Conservation (phyloP, 2,888 invertebrate species). For the Tetanocera ferruginea region DNA sequence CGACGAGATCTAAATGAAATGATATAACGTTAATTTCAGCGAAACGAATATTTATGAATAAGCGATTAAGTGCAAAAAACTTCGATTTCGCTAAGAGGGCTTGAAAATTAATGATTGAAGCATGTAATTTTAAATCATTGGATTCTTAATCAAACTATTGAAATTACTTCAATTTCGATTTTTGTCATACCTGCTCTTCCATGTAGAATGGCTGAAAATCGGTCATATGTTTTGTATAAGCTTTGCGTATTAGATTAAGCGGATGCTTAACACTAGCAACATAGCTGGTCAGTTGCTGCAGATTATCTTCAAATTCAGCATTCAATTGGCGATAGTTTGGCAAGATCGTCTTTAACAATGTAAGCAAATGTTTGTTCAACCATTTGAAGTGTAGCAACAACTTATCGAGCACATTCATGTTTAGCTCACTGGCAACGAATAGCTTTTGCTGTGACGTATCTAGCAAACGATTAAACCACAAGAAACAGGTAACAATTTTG, state of each 20-base stretch:
- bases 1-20: constrained; percentile 51
- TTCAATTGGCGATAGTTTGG: constrained; percentile 47
- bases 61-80: not conserved
- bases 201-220: constrained; percentile 63
- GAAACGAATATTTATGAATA: not conserved
- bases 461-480: constrained; percentile 66
- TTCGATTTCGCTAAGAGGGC: too few relatives aligned
- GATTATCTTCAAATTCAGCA: constrained; percentile 47
- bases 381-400: constrained; percentile 81
- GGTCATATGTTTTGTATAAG: constrained; percentile 62
- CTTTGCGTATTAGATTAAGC: constrained; percentile 59
- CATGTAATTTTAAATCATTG: too few relatives aligned
- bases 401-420: constrained; percentile 74
- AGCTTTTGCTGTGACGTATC: constrained; percentile 57
- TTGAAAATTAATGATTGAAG: too few relatives aligned
- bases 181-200: constrained; percentile 57
- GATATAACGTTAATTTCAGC: not conserved
- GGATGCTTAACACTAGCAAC: constrained; percentile 57
- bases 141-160: too few relatives aligned
- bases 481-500: constrained; percentile 55
- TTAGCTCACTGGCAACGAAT: constrained; percentile 64
- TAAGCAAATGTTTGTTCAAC: constrained; percentile 77
- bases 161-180: too few relatives aligned
- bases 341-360: constrained; percentile 46
- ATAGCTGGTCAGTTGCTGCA: constrained; percentile 55